These are phyloP conservation scores for Leucoptera coffeella DNA, from an alignment of 2,888 invertebrate genomes.

Conservation along the genomic window DNA sequence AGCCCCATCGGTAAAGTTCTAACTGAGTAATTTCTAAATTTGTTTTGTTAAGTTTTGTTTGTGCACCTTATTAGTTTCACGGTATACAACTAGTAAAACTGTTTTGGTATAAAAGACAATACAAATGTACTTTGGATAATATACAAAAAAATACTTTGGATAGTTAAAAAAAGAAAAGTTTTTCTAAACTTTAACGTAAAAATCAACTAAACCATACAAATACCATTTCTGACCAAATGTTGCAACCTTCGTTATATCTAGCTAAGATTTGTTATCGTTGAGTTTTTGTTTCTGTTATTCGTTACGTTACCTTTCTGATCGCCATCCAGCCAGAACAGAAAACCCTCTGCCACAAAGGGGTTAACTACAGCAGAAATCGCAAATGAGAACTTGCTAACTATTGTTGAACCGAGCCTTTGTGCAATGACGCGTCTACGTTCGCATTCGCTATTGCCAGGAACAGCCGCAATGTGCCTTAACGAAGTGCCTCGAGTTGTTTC, in stretches of 20 bases:
- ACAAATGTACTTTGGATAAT: too few species aligned
- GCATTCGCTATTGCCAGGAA: conserved; percentile 9
- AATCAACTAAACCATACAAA: background rate
- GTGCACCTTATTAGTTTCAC: too few species aligned
- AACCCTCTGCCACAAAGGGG: background rate
- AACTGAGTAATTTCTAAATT: too few species aligned
- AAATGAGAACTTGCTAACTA: conserved; percentile 28
- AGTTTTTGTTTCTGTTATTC: conserved; percentile 14
- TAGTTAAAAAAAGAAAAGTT: too few species aligned
- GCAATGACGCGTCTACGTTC: background rate
- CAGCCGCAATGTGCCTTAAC: conserved; percentile 36
- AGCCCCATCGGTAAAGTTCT: too few species aligned
- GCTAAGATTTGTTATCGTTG: conserved; percentile 7
- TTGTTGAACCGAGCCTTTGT: conserved; percentile 20
- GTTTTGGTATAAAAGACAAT: too few species aligned
- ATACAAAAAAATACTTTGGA: too few species aligned
- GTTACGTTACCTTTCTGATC: background rate
- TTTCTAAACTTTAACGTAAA: background rate
- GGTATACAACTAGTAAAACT: too few species aligned
- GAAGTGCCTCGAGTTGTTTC: conserved; percentile 24
- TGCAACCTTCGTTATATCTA: too few species aligned
- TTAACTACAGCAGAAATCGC: conserved; percentile 4
- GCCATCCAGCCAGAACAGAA: background rate
- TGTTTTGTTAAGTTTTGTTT: too few species aligned
- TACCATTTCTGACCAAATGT: too few species aligned